phyloP scores from a whole-genome alignment of 2,797 vertebrate species.

The Australoheros facetus region DNA sequence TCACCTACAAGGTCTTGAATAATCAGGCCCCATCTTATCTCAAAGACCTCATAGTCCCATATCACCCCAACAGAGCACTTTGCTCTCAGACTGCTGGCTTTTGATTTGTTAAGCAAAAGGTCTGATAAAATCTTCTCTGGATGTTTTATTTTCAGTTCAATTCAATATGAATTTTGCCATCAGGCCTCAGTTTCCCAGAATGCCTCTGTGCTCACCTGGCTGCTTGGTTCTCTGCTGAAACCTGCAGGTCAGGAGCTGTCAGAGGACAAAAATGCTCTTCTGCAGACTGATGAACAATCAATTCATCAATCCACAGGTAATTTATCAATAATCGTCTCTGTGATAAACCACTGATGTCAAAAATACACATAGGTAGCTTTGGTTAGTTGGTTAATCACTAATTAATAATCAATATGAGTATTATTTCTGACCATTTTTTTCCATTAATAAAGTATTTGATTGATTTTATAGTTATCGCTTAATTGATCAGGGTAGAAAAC shows the following conservation, averaged over 20 bases:
- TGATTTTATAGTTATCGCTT: too few species aligned
- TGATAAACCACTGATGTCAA: background rate
- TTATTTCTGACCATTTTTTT: too few species aligned
- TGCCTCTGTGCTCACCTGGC: background rate
- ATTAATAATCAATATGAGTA: too few species aligned
- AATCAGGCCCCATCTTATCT: too few species aligned
- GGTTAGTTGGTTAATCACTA: too few species aligned
- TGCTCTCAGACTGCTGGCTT: background rate
- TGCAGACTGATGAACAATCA: background rate
- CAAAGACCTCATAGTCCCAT: too few species aligned
- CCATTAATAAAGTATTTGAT: too few species aligned
- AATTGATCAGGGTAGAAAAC: background rate
- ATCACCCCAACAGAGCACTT: too few species aligned
- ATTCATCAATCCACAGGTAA: background rate
- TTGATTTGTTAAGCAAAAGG: background rate
- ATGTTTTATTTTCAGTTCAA: too few species aligned
- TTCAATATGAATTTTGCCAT: too few species aligned
- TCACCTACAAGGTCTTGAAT: too few species aligned
- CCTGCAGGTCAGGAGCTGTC: constrained; percentile 14
- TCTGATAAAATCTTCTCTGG: background rate
- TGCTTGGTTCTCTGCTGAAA: constrained; percentile 16
- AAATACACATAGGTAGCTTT: background rate
- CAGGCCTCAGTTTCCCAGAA: constrained; percentile 14
- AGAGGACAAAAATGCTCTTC: background rate
- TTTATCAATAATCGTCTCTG: background rate